Conservation (phyloP, 92 coral and sea anemone genomes). For the Siderastrea siderea region DNA sequence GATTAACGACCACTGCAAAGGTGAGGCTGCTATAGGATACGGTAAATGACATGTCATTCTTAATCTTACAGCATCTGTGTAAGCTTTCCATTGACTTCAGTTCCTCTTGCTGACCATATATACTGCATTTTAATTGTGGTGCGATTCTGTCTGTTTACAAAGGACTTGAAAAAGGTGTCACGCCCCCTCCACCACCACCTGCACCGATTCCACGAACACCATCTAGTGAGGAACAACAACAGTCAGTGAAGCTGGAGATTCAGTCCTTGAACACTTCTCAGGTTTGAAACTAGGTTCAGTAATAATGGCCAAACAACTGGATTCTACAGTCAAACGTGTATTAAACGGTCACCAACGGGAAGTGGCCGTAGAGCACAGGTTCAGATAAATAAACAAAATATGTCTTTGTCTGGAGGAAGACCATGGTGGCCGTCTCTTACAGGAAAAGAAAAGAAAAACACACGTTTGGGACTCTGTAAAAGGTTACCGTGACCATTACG, state of each 20-base stretch:
- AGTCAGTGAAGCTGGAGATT: conserved; percentile 40
- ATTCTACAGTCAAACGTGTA: background rate
- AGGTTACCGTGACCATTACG: too few species aligned
- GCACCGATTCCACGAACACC: conserved; percentile 60
- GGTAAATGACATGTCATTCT: too few species aligned
- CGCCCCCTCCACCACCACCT: conserved; percentile 55
- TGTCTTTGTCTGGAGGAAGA: too few species aligned
- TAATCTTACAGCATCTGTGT: too few species aligned
- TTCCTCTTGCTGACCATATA: too few species aligned
- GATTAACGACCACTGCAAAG: conserved; percentile 62
- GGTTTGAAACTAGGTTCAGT: background rate
- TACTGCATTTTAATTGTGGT: too few species aligned
- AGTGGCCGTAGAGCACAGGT: background rate
- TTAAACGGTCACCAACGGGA: background rate
- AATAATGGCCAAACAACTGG: background rate
- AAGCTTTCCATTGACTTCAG: too few species aligned
- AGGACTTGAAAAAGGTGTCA: conserved; percentile 49
- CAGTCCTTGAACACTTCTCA: conserved; percentile 14
- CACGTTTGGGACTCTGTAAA: too few species aligned
- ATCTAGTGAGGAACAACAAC: conserved; percentile 26
- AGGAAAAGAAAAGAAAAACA: too few species aligned
- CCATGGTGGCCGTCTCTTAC: too few species aligned
- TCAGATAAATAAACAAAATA: too few species aligned
- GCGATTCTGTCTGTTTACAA: too few species aligned
- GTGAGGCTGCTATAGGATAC: conserved; percentile 5